Percentiles rank a stretch among this genome's conserved stretches.
These are phyloP conservation scores for Limanda limanda DNA, from an alignment of 2,113 vertebrate genomes.

Conservation along the genomic window DNA sequence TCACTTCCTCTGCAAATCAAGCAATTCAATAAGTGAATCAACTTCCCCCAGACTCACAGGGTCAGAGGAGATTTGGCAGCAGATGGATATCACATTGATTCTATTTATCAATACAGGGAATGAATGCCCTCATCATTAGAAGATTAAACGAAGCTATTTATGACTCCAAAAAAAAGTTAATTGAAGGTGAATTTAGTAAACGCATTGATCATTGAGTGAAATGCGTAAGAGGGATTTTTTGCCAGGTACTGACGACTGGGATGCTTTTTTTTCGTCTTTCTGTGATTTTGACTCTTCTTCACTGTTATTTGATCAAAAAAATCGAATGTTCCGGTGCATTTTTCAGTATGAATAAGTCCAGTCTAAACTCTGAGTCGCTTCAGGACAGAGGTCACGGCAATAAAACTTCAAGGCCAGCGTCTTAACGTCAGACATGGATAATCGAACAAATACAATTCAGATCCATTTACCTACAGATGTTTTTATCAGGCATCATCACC, in stretches of 20 bases:
- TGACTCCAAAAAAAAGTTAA: background rate
- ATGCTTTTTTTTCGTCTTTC: background rate
- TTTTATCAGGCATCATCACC: background rate
- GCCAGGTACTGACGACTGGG: background rate
- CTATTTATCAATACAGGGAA: conserved; percentile 33
- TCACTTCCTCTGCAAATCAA: conserved; percentile 3
- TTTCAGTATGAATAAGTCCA: background rate
- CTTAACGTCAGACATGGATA: background rate
- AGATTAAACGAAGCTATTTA: background rate
- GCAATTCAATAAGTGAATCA: conserved; percentile 10
- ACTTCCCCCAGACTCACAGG: background rate
- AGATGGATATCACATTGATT: conserved; percentile 33
- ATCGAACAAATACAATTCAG: background rate
- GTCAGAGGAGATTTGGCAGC: conserved; percentile 4
- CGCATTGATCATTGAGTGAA: background rate
- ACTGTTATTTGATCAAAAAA: background rate
- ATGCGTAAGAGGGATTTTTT: background rate
- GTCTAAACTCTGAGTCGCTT: background rate
- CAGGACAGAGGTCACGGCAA: background rate
- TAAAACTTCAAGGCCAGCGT: background rate
- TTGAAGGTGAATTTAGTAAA: background rate
- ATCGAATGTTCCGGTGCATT: background rate
- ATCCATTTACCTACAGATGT: background rate
- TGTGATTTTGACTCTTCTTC: background rate
- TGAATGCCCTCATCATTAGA: background rate